Evolutionary conservation across 2,797 vertebrate genomes (phyloP).

Genomic region (Notolepis coatsorum): DNA sequence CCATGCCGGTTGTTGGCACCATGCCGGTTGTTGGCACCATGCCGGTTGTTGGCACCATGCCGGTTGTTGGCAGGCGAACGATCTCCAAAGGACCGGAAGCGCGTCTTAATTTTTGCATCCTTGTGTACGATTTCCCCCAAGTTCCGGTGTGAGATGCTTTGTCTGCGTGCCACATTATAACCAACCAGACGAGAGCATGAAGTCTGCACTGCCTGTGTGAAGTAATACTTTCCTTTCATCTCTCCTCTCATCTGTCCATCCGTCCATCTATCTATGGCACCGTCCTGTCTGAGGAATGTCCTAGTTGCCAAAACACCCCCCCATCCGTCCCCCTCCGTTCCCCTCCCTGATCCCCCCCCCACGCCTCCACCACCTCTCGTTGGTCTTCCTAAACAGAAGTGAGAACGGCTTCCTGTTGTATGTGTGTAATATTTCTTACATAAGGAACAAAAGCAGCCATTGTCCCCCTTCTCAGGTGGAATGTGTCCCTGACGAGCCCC

Average conservation of each 20-base stretch:
- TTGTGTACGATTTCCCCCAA: no score
- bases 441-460: background rate
- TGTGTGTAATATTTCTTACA: background rate
- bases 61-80: no score
- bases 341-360: background rate
- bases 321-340: background rate
- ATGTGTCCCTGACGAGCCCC: no score
- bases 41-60: no score
- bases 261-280: conserved; percentile 5
- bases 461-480: background rate
- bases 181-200: no score
- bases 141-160: no score
- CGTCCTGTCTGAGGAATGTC: conserved; percentile 19
- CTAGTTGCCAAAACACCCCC: conserved; percentile 13
- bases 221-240: background rate
- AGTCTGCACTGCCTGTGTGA: background rate
- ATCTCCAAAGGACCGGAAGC: no score
- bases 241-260: background rate
- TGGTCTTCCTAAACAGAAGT: no score
- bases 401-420: background rate
- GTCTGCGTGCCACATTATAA: no score
- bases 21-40: no score
- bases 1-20: no score
- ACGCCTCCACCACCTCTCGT: background rate
- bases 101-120: no score